Evolutionary conservation across 2,113 vertebrate genomes (phyloP), one percentile per base, ranked within the genome.

Genomic region (Columba livia): DNA sequence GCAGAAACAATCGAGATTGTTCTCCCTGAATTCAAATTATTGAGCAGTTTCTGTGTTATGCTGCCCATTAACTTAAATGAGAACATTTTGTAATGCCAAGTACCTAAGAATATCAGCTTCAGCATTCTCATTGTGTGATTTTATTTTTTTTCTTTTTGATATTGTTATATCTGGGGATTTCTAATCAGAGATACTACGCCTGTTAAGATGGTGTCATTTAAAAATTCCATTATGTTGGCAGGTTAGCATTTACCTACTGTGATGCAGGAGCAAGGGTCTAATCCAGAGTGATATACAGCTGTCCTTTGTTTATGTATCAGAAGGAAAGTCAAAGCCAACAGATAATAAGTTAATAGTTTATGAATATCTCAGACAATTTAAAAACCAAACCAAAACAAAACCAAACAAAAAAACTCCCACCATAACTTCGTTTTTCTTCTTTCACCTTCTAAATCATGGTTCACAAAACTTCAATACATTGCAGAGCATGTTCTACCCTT

Each of bases 1-100:
- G 75, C 79, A 97, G 84, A 97, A 96, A 78, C 21, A 93, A 87
- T 58, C 79, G 77, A 74, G n/a, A 61, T 50, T 90, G 8, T 61
- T 94, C 9, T 92, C 36, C 89, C 50, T 87, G 94, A 97, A 96
- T 97, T 90, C 69, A 95, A 96, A 97, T 89, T 85, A 96, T 79
- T 36, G 61, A 96, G 58, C 14, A 79, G 47, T 61, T 89, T 94
- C 90, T 92, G 15, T 50, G 75, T 74, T 93, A 90, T 70, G 87
- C 40, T 34, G 4, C 38, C 57, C 48, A 53, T 96, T 97, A 93
- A 67, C 5, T 94, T 85, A 93, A 95, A 83, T 74, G 15, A 81
- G 32, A 84, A n/a, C 13, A 87, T 66, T 89, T 71, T 95, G 42
- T 69, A 93, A 85, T 88, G 36, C 47, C 42, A 94, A 79, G 31